Percentiles rank a stretch among this genome's conserved stretches.
Evolutionary conservation across 2,888 invertebrate species (phyloP).

Genomic region (Drosophila colorata): DNA sequence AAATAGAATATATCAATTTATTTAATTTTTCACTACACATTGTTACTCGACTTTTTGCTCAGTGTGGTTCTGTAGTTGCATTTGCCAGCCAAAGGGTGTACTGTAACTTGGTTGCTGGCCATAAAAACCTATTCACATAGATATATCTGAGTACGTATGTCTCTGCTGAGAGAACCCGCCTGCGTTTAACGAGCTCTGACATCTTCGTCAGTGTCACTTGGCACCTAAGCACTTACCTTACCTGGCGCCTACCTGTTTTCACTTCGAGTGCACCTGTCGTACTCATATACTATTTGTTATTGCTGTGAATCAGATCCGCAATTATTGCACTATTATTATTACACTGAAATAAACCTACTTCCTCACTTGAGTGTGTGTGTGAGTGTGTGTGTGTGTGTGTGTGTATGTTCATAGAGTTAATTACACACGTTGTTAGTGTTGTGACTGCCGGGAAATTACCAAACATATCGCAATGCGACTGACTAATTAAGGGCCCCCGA

Average conservation of each 20-base stretch:
- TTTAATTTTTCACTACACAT: no score
- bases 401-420: constrained; percentile 30
- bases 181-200: constrained; percentile 39
- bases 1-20: neutral
- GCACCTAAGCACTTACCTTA: constrained; percentile 25
- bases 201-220: constrained; percentile 33
- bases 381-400: constrained; percentile 1
- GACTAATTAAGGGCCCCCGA: constrained; percentile 35
- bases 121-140: constrained; percentile 24
- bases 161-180: constrained; percentile 3
- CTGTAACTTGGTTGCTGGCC: neutral
- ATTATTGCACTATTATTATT: constrained; percentile 31
- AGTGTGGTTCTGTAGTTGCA: constrained; percentile 17
- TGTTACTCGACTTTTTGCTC: constrained; percentile 1
- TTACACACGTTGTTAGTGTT: constrained; percentile 40
- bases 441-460: constrained; percentile 46
- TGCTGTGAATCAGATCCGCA: constrained; percentile 41
- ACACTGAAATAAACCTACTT: constrained; percentile 15
- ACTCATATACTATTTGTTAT: constrained; percentile 9
- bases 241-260: constrained; percentile 36
- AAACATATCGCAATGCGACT: constrained; percentile 49
- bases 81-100: constrained; percentile 2
- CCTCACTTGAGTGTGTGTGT: constrained; percentile 1
- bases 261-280: constrained; percentile 17
- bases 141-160: neutral